Base-by-base conservation (phyloP, 2,888 invertebrate species). In the Amphipyra berbera region DNA sequence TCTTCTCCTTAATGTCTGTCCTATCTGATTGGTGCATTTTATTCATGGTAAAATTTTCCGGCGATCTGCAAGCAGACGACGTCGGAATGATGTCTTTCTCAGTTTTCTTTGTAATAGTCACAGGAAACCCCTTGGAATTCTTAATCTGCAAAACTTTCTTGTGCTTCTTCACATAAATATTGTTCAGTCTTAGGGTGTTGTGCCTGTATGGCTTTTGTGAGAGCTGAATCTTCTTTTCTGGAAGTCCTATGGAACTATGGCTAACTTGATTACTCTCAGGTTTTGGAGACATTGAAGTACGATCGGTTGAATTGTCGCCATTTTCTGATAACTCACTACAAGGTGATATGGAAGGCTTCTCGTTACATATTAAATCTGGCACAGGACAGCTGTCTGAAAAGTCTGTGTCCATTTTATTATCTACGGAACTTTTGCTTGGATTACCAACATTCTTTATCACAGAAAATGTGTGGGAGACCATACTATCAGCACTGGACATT, bases 301-400 rank as follows among this genome's bases (percentile, higher is more conserved):
- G 87, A 65, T 94, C 94, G 27, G 82, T 89, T 7, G 92, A 92
- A 75, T 91, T 93, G n/a, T 94, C 94, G 5, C 92, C 91, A 69
- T 86, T 87, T 77, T 95, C 95, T 2, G 94, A 94, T 57, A 95
- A 78, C 75, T 95, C 95, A 81, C 95, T 95, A 79, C 94, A 94
- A 3, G 95, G 95, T 30, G 95, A 95, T 81, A 95, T 92, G 37
- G 95, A 94, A 46, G 95, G 93, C 68, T 95, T 95, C 78, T 95
- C 95, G 79, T 95, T 95, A 78, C 95, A 95, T 68, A 94, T 95
- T 69, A 95, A 85, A 79, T 95, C 95, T 54, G 95, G 95, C 44
- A 95, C 90, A 30, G 93, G 91, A 76, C 91, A 93, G 69, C 93
- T 93, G 64, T 95, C 94, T 40, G 93, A 89, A 78, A 88, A 92